A percentile compares a stretch with the other conserved stretches of the same genome.
phyloP scores from a whole-genome alignment of 2,113 vertebrate species.

The Osmerus eperlanus region DNA sequence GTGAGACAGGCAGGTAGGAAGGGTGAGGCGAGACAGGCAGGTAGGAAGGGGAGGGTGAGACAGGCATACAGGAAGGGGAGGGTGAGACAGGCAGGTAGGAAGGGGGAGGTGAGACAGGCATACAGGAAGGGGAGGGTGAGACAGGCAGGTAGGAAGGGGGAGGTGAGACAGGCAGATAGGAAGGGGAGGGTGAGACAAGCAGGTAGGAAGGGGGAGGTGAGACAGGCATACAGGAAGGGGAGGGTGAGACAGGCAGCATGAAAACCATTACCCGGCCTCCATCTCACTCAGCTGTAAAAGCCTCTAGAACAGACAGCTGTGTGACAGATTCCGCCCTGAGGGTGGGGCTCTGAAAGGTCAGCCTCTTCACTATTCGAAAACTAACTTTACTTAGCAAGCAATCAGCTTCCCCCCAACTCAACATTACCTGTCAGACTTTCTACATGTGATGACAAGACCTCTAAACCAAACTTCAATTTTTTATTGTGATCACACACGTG shows the following conservation, averaged over 20 bases:
- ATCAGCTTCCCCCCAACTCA: conserved; percentile 20
- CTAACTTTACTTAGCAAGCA: conserved; percentile 9
- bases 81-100: no score
- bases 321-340: conserved; percentile 39
- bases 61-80: no score
- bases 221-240: conserved; percentile 2
- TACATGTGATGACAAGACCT: background rate
- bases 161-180: no score
- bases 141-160: no score
- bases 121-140: no score
- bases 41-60: no score
- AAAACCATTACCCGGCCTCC: conserved; percentile 34
- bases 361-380: conserved; percentile 16
- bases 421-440: conserved; percentile 14
- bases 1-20: no score
- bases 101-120: no score
- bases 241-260: conserved; percentile 43
- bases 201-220: no score
- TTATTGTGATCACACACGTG: no score
- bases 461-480: background rate
- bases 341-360: conserved; percentile 34
- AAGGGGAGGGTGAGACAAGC: no score
- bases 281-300: conserved; percentile 37
- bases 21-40: no score
- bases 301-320: conserved; percentile 38